Percentiles rank a stretch among this genome's conserved stretches.
These are phyloP conservation scores for Ips typographus DNA, from an alignment of 1,140 invertebrate species.

Conservation along the genomic window DNA sequence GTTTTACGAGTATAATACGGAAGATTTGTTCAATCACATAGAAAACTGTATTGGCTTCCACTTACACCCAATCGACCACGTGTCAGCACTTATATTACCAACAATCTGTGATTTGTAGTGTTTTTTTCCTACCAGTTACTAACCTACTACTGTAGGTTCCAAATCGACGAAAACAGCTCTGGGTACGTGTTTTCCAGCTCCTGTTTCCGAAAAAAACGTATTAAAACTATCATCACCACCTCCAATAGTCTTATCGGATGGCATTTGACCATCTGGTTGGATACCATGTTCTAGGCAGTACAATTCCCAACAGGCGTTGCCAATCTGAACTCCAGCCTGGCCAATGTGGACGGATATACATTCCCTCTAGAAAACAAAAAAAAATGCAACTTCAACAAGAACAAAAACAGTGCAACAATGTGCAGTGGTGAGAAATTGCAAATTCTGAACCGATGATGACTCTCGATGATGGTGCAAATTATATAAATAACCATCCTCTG, in stretches of 20 bases:
- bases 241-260: slow-evolving; percentile 70
- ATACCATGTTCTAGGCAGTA: slow-evolving; percentile 91
- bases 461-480: not conserved
- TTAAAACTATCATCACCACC: slow-evolving; percentile 77
- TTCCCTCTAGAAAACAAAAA: slow-evolving; percentile 62
- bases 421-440: not conserved
- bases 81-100: too few species aligned
- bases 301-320: slow-evolving; percentile 83
- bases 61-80: too few species aligned
- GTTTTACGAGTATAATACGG: too few species aligned
- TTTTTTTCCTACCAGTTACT: not conserved
- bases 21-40: too few species aligned
- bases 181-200: slow-evolving; percentile 72
- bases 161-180: slow-evolving; percentile 66
- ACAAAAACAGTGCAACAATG: not conserved
- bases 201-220: slow-evolving; percentile 82
- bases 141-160: slow-evolving; percentile 72
- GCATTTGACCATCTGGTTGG: slow-evolving; percentile 83
- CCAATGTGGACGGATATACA: slow-evolving; percentile 86
- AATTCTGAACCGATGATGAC: not conserved
- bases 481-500: not conserved
- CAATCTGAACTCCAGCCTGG: slow-evolving; percentile 88
- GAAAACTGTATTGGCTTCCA: too few species aligned
- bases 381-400: not conserved
- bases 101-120: too few species aligned